Evolutionary conservation across 2,888 invertebrate species (phyloP), one percentile per base, ranked within the genome.

Genomic region (Troides helena): DNA sequence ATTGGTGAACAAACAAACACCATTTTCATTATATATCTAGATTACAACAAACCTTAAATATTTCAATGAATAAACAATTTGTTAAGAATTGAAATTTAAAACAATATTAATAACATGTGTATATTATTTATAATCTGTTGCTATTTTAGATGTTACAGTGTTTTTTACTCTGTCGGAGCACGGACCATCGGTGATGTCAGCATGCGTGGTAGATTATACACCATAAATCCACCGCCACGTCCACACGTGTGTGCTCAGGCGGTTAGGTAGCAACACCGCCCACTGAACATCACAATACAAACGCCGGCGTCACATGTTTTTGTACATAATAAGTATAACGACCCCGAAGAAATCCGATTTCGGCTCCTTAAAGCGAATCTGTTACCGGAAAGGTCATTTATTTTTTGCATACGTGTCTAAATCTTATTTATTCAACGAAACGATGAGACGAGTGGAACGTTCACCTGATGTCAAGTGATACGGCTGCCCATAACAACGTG

Each of bases 181-280:
- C 67, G 70, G 70, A 56, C 60, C 70, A 61, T 64, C 70, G 46
- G 14, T 70, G 70, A 67, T 67, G 67, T 70, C 70, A 67, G 70
- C 70, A n/a, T 56, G 53, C 70, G 70, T 59, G 43, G 70, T 36
- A 60, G 63, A 70, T 70, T 70, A 60, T 58, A 65, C 62, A 53
- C 60, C 62, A 66, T 66, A 70, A 70, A 70, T 65, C 59, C 58
- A 57, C 43, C n/a, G 56, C 53, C 62, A 8, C 53, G 62, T 67
- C 50, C 62, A 63, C 70, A 70, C 67, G 64, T 67, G 70, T 69
- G 69, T 67, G 65, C 50, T 70, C 60, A 56, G 46, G 70, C 70
- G 70, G 67, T 62, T 60, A 67, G 68, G 58, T 59, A 62, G 63
- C 64, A 36, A 39, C 59, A 59, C 63, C 70, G 67, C 70, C 67